Percentiles rank a stretch among this genome's conserved stretches.
These are phyloP conservation scores for Zoanthus sociatus DNA, from an alignment of 92 coral and sea anemone species.

Conservation along the genomic window DNA sequence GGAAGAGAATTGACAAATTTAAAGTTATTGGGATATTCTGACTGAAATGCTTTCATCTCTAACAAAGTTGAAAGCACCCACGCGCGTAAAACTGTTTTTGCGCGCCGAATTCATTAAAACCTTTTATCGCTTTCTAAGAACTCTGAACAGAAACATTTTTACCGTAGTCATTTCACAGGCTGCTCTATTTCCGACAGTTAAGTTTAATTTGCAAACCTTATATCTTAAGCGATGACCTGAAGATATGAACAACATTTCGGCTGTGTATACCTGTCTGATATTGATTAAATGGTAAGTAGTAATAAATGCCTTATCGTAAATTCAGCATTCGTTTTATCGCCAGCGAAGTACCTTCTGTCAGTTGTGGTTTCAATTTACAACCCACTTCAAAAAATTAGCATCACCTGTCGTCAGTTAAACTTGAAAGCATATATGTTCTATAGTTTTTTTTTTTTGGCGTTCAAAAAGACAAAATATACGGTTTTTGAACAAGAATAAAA, in stretches of 20 bases:
- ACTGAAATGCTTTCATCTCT: constrained; percentile 35
- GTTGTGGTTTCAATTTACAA: constrained; percentile 43
- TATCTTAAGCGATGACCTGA: constrained; percentile 28
- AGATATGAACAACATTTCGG: constrained; percentile 27
- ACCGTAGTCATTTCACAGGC: neutral
- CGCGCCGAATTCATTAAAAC: constrained; percentile 1
- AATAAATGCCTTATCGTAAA: constrained; percentile 38
- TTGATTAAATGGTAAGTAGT: constrained; percentile 26
- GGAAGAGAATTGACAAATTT: constrained; percentile 32
- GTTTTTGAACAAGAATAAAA: neutral
- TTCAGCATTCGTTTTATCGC: constrained; percentile 15
- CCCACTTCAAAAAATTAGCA: constrained; percentile 46
- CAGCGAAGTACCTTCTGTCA: constrained; percentile 47
- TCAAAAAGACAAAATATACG: neutral
- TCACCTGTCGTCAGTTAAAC: constrained; percentile 37
- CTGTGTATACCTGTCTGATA: constrained; percentile 27
- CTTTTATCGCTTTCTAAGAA: neutral
- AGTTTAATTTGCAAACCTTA: constrained; percentile 27
- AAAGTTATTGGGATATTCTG: constrained; percentile 41
- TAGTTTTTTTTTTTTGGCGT: neutral
- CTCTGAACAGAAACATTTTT: neutral
- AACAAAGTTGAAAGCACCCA: constrained; percentile 32
- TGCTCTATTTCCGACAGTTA: constrained; percentile 23
- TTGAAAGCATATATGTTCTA: neutral
- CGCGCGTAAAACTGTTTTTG: neutral